Conservation (phyloP, 2,113 vertebrate species). For the Callithrix jacchus region DNA sequence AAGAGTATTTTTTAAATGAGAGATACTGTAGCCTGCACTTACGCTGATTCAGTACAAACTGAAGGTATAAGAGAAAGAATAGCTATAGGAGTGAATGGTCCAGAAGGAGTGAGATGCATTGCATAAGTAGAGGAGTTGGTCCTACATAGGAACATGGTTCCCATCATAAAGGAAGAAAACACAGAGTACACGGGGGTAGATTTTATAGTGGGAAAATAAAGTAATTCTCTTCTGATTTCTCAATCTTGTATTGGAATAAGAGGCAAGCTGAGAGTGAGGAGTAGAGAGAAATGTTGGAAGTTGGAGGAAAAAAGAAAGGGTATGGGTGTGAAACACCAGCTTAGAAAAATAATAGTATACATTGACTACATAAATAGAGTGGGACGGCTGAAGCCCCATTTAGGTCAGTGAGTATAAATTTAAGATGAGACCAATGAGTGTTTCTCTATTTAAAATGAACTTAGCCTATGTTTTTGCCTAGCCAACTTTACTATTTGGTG, state of each 20-base stretch:
- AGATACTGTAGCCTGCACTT: background rate
- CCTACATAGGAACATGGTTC: background rate
- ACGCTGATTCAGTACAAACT: background rate
- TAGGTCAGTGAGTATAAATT: background rate
- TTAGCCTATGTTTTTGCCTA: background rate
- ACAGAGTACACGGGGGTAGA: background rate
- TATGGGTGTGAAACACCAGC: background rate
- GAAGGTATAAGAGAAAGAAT: background rate
- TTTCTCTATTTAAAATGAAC: background rate
- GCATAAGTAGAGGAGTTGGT: background rate
- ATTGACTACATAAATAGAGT: background rate
- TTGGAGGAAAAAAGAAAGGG: background rate
- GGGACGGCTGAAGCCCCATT: background rate
- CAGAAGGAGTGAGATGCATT: background rate
- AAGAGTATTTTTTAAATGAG: background rate
- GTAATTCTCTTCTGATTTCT: conserved; percentile 20
- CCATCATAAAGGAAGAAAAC: background rate
- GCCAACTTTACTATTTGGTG: background rate
- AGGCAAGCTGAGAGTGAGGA: background rate
- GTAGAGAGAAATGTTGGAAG: background rate
- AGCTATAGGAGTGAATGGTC: background rate
- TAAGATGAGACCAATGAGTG: background rate
- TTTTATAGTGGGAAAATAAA: background rate
- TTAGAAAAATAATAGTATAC: conserved; percentile 32
- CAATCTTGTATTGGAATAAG: conserved; percentile 25